These are phyloP conservation scores for Oenanthe oenanthe DNA, from an alignment of 2,113 vertebrate genomes.

Conservation along the genomic window DNA sequence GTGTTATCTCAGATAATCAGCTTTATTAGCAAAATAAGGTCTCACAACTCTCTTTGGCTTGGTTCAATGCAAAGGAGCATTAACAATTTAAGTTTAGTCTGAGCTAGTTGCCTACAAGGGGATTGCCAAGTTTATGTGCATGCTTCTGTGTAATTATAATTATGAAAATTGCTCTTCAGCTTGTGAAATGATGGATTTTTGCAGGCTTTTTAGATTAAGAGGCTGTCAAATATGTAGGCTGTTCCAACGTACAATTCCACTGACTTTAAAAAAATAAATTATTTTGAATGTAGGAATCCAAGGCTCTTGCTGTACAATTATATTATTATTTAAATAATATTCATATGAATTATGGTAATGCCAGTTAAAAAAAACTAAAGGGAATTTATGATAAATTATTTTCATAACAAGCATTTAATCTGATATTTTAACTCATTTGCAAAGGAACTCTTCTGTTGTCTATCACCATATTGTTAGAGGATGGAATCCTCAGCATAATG, in stretches of 20 bases:
- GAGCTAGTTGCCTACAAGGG: slow-evolving; percentile 18
- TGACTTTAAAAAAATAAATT: background rate
- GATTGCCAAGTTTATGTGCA: slow-evolving; percentile 59
- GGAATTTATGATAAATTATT: background rate
- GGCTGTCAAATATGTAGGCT: slow-evolving; percentile 12
- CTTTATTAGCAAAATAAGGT: slow-evolving; percentile 64
- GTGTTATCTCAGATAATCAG: slow-evolving; percentile 69
- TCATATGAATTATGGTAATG: background rate
- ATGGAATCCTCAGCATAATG: background rate
- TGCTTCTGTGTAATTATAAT: slow-evolving; percentile 73
- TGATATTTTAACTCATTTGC: background rate
- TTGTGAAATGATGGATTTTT: slow-evolving; percentile 45
- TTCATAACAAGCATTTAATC: background rate
- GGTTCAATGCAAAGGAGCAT: slow-evolving; percentile 42
- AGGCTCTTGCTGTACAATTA: background rate
- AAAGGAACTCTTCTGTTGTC: background rate
- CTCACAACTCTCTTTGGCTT: slow-evolving; percentile 38
- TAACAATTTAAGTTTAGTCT: slow-evolving; percentile 58
- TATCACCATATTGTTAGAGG: background rate
- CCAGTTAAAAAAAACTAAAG: background rate
- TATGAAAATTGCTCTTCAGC: slow-evolving; percentile 59
- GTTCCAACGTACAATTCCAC: background rate
- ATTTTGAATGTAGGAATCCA: background rate
- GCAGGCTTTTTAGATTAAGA: slow-evolving; percentile 50
- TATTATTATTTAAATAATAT: slow-evolving; percentile 21